Conservation (phyloP, 2,888 invertebrate species). For the Muscina levida region DNA sequence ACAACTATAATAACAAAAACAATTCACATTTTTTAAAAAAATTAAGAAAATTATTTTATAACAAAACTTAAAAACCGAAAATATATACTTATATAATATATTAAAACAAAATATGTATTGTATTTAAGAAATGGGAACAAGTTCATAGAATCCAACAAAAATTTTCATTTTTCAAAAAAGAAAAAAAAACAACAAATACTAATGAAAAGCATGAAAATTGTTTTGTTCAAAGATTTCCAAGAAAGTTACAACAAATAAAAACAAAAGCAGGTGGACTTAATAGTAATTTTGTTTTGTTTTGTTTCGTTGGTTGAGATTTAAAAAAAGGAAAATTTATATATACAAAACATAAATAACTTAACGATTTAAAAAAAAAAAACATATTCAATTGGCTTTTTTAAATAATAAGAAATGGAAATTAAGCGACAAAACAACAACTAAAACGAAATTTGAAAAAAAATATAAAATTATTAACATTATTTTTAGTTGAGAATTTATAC, state of each 20-base stretch:
- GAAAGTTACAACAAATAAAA: constrained; percentile 27
- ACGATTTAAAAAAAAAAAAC: not conserved
- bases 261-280: constrained; percentile 23
- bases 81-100: constrained; percentile 16
- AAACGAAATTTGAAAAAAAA: constrained; percentile 24
- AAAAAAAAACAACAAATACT: not conserved
- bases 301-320: constrained; percentile 19
- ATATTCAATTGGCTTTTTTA: constrained; percentile 32
- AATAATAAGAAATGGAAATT: constrained; percentile 2
- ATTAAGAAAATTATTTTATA: constrained; percentile 29
- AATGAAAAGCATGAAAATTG: not conserved
- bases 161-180: constrained; percentile 28
- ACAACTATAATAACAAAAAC: constrained; percentile 29
- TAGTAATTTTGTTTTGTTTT: constrained; percentile 9
- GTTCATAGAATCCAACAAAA: constrained; percentile 61
- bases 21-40: constrained; percentile 23
- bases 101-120: constrained; percentile 30
- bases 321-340: constrained; percentile 40
- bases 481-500: constrained; percentile 32
- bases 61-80: constrained; percentile 18
- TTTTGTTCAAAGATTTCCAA: constrained; percentile 45
- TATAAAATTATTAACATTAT: constrained; percentile 21
- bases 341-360: constrained; percentile 18
- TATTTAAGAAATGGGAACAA: constrained; percentile 59
- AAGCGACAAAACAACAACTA: constrained; percentile 31